phyloP scores from a whole-genome alignment of 2,888 invertebrate genomes.

The Sarcophaga subvicina region DNA sequence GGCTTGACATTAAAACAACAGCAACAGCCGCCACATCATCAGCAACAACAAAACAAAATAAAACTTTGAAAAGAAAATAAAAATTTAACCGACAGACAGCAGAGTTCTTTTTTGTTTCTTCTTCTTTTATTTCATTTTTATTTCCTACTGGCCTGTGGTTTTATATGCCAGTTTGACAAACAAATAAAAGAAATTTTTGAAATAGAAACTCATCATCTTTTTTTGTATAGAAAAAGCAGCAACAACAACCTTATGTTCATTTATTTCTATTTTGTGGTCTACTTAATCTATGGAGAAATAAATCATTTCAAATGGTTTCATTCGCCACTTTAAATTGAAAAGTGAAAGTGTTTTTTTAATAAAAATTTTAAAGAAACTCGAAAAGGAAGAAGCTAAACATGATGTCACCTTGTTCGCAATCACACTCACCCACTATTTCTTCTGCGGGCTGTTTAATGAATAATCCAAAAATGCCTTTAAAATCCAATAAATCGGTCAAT shows the following conservation, averaged over 20 bases:
- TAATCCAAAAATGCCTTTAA: conserved; percentile 50
- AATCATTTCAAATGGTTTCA: conserved; percentile 4
- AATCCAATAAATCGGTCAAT: conserved; percentile 23
- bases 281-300: not conserved
- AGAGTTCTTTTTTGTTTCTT: conserved; percentile 61
- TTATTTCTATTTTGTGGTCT: not conserved
- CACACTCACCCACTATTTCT: conserved; percentile 32
- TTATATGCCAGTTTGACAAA: conserved; percentile 33
- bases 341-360: conserved; percentile 20
- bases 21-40: conserved; percentile 23
- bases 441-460: not conserved
- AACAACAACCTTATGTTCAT: not conserved
- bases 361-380: not conserved
- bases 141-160: not conserved
- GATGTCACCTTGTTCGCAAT: conserved; percentile 60
- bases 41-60: not conserved
- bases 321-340: not conserved
- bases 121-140: not conserved
- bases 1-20: conserved; percentile 72
- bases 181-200: not conserved
- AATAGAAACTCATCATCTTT: conserved; percentile 3
- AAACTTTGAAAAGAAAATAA: conserved; percentile 67
- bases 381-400: conserved; percentile 14
- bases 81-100: conserved; percentile 69
- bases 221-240: conserved; percentile 11